Conservation (phyloP, 2,113 vertebrate genomes). For the Serilophus lunatus region DNA sequence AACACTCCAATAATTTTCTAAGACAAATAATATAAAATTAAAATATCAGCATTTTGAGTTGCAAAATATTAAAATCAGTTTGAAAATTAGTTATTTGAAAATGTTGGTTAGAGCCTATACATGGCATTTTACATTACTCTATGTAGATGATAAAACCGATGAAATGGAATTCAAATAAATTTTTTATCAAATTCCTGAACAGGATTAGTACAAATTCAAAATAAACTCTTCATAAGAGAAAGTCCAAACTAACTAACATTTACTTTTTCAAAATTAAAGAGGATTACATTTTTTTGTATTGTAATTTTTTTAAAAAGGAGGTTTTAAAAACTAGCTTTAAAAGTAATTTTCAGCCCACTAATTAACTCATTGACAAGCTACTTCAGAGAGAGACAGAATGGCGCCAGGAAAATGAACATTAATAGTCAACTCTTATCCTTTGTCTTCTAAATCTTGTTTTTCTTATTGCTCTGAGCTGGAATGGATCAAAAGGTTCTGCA, state of each 20-base stretch:
- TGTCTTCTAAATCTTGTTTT: not conserved
- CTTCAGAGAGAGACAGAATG: not conserved
- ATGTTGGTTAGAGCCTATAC: not conserved
- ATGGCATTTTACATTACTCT: not conserved
- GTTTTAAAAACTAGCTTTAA: not conserved
- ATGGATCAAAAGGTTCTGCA: not conserved
- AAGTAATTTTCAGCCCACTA: not conserved
- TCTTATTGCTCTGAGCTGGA: not conserved
- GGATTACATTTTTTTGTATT: not conserved
- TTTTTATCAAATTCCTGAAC: not conserved
- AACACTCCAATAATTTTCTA: conserved; percentile 95
- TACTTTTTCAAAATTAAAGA: not conserved
- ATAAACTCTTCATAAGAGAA: not conserved
- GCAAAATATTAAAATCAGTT: not conserved
- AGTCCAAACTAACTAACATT: not conserved
- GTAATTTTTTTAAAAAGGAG: not conserved
- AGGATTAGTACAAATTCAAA: not conserved
- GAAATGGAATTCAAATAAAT: not conserved
- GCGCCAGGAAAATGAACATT: not conserved
- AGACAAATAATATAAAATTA: not conserved
- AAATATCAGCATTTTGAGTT: not conserved
- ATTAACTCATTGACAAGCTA: not conserved
- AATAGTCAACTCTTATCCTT: not conserved
- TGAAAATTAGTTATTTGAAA: not conserved
- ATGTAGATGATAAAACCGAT: not conserved